Percentiles rank a stretch among this genome's conserved stretches.
Conservation (phyloP, 2,797 vertebrate species). For the Novumbra hubbsi region DNA sequence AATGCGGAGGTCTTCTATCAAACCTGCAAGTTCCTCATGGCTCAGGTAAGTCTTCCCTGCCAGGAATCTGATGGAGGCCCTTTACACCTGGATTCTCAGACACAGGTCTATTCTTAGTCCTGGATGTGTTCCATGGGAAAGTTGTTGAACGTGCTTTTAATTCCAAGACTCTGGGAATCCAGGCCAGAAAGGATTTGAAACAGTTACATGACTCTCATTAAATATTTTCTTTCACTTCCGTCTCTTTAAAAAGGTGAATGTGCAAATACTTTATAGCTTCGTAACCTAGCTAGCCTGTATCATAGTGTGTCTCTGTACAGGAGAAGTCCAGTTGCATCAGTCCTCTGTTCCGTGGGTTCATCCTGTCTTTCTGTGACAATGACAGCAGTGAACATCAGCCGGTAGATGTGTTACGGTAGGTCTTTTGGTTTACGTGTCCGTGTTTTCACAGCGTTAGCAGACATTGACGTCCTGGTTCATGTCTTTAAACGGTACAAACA, state of each 20-base stretch:
- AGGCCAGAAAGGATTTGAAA: too few relatives aligned
- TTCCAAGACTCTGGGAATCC: too few relatives aligned
- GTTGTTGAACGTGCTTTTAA: too few relatives aligned
- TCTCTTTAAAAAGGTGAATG: neutral
- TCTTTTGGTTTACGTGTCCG: neutral
- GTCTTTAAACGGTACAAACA: neutral
- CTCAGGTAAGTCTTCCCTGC: constrained; percentile 76
- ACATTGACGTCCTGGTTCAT: neutral
- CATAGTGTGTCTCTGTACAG: constrained; percentile 57
- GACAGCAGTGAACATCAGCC: constrained; percentile 71
- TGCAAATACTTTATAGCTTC: neutral
- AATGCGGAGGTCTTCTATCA: constrained; percentile 86
- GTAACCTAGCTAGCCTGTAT: neutral
- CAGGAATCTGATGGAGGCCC: neutral
- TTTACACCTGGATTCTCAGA: neutral
- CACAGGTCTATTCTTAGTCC: too few relatives aligned
- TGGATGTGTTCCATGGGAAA: too few relatives aligned
- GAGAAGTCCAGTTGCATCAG: constrained; percentile 73
- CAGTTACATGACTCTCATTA: too few relatives aligned
- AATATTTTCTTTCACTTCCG: too few relatives aligned
- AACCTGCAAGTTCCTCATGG: constrained; percentile 84
- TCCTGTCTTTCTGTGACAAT: constrained; percentile 84
- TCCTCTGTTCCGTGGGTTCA: constrained; percentile 83
- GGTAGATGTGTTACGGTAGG: constrained; percentile 83
- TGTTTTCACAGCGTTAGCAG: neutral